A percentile compares a stretch with the other conserved stretches of the same genome.
Conservation (phyloP, 2,113 vertebrate genomes). For the Delphinapterus leucas region DNA sequence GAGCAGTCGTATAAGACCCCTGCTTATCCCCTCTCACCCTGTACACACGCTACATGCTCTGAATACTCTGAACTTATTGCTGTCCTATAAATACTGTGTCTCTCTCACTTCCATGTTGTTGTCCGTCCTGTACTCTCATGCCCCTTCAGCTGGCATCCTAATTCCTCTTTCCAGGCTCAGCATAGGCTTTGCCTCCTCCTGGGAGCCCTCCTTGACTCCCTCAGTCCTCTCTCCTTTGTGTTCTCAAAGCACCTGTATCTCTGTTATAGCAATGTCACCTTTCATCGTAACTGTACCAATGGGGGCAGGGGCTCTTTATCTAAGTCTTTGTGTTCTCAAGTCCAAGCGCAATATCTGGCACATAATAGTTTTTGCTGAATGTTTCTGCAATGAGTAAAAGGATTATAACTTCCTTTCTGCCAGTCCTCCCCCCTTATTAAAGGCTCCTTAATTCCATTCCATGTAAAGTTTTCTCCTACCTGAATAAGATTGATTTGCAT, state of each 20-base stretch:
- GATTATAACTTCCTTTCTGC: not conserved
- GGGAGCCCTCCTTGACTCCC: not conserved
- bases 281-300: not conserved
- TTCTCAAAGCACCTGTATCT: not conserved
- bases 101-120: not conserved
- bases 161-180: not conserved
- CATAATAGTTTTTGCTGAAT: not conserved
- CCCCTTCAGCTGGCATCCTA: not conserved
- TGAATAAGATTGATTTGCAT: not conserved
- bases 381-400: not conserved
- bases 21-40: not conserved
- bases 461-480: not conserved
- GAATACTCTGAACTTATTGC: not conserved
- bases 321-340: not conserved
- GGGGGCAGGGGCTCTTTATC: not conserved
- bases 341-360: not conserved
- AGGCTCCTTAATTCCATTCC: not conserved
- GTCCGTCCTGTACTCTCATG: not conserved
- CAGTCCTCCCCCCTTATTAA: not conserved
- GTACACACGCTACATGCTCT: not conserved
- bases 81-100: not conserved
- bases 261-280: not conserved
- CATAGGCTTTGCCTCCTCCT: not conserved
- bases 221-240: not conserved
- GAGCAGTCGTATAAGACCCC: no score